phyloP scores from a whole-genome alignment of 2,797 vertebrate species.

The Psittacula echo region DNA sequence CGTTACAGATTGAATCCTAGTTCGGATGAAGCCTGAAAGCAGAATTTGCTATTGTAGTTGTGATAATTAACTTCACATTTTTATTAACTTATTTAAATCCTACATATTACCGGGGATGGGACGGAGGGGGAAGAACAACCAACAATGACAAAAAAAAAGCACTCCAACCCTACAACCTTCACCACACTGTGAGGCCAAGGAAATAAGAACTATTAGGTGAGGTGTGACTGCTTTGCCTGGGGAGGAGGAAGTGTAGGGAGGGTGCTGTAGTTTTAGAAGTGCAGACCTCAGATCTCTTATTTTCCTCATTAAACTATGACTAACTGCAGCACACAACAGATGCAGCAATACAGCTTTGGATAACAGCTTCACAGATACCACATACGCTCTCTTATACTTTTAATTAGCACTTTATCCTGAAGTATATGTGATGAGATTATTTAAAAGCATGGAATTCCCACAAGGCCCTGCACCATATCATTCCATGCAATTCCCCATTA shows the following conservation, averaged over 20 bases:
- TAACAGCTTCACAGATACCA: neutral
- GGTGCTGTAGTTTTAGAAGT: neutral
- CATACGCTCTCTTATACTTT: neutral
- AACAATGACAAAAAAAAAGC: neutral
- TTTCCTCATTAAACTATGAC: slow-evolving; percentile 7
- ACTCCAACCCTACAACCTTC: neutral
- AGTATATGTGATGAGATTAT: neutral
- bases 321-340: neutral
- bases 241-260: rapidly evolving
- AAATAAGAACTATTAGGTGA: neutral
- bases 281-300: neutral
- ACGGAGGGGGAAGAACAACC: neutral
- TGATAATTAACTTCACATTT: neutral
- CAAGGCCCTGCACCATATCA: neutral
- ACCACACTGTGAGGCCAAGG: neutral
- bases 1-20: neutral
- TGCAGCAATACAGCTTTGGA: neutral
- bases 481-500: neutral
- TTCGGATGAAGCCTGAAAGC: neutral
- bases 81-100: neutral
- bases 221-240: neutral
- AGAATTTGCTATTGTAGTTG: neutral
- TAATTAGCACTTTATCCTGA: slow-evolving; percentile 15
- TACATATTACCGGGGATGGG: rapidly evolving
- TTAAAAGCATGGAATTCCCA: neutral